Evolutionary conservation across 2,888 invertebrate species (phyloP), one percentile per base, ranked within the genome.

Genomic region (Amblyteles armatorius): DNA sequence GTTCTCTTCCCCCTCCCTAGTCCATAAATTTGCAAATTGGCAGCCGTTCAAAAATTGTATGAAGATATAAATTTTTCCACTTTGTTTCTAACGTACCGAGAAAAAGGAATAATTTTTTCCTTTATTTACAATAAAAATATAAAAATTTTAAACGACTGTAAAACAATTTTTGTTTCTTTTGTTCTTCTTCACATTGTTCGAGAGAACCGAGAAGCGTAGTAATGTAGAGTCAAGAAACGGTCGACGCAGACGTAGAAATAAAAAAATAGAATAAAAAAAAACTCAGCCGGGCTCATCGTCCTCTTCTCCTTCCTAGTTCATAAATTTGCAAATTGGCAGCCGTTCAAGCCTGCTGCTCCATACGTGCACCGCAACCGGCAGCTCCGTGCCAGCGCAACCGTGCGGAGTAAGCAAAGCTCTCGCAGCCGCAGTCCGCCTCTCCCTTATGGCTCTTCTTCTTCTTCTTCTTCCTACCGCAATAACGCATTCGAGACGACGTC

Each of bases 291-390:
- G 85, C 85, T 77, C 83, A 83, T 79, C 76, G 85, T 76, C 82
- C 83, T 85, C 79, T 79, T 65, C 69, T 77, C 50, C 74, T 81
- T 83, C 86, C 83, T 84, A 80, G 71, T 78, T 29, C 81, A 86
- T 86, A 86, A 86, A 84, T 86, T 86, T 76, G 72, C 86, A 86
- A 87, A 87, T 87, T 87, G 87, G 87, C 87, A 87, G 82, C 55
- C 82, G 81, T 86, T 87, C 87, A 87, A 87, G 68, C 77, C 16
- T 33, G 22, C 57, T 57, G 76, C 74, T 57, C 57, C 74, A 60
- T 79, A 79, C 84, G 79, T 72, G 84, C 52, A 22, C 40, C 67
- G 33, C n/a, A 29, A 72, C 63, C 60, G 44, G 63, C 71, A 74
- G 72, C 57, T 55, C 68, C 55, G 68, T 67, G 33, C 50, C 74